Base-by-base conservation (phyloP, 2,888 invertebrate genomes). In the Hartigia nigra region DNA sequence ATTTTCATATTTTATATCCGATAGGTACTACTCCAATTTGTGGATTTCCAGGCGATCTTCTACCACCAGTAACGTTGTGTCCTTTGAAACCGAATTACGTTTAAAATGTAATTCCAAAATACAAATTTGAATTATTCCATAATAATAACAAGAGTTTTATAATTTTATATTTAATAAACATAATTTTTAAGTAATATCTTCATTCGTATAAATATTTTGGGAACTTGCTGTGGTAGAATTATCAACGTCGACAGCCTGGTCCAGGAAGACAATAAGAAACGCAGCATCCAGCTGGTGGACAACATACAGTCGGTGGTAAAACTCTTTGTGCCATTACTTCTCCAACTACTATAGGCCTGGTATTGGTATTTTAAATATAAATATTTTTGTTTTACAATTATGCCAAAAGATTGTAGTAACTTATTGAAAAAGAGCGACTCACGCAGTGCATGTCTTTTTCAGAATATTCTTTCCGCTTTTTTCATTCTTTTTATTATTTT, bases 191-290 rank as follows among this genome's bases (percentile, higher is more conserved):
- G 23, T 55, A 23, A 23, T 55, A 23, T 23, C 5, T 23, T 55
- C 23, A 55, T 23, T 55, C 55, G 2, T 55, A 55, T 55, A 55
- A 55, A 55, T 55, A 55, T 23, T 55, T 23, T 9, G 55, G 23
- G 23, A 55, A 55, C 9, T 55, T 55, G 23, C 2, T 55, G 9
- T 55, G 12, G 72, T 12, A 72, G 4, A 34, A 34, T 72, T 72
- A 79, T 36, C 75, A 81, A n/a, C 78, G 76, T 78, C 80, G 77
- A 74, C 81, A 81, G 69, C 81, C 81, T 12, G 81, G 81, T 55
- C 78, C 77, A 3, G 80, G 77, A 31, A 81, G 81, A 74, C 81
- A 81, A 11, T 79, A 76, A 69, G 77, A 76, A 69, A 78, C 77
- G 11, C 80, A 32, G 31, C 77, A 31, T 39, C 80, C 80, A 31